These are phyloP conservation scores for Prorops nasuta DNA, from an alignment of 1,140 invertebrate genomes.

Conservation along the genomic window DNA sequence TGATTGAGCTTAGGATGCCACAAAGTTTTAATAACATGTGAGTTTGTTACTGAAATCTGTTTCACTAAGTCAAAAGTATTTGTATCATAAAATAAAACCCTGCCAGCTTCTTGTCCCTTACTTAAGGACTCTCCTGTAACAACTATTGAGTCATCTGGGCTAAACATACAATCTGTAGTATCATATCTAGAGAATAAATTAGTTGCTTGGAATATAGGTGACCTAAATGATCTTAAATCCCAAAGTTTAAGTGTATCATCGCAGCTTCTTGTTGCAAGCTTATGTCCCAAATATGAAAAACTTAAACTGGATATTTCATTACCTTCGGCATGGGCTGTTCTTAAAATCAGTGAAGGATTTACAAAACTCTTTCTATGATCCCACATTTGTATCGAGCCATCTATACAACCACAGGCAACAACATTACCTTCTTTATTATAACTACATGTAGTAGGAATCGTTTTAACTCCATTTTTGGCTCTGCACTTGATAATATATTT, in stretches of 20 bases:
- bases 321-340: conserved; percentile 80
- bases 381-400: conserved; percentile 98
- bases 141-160: conserved; percentile 88
- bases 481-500: conserved; percentile 87
- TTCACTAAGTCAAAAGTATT: conserved; percentile 75
- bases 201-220: conserved; percentile 67
- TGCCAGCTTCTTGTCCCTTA: conserved; percentile 70
- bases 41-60: conserved; percentile 73
- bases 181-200: conserved; percentile 83
- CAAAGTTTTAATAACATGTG: conserved; percentile 82
- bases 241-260: conserved; percentile 96
- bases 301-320: conserved; percentile 80
- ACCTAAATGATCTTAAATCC: conserved; percentile 85
- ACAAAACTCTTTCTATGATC: conserved; percentile 84
- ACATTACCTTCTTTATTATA: conserved; percentile 87
- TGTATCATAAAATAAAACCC: conserved; percentile 79
- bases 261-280: conserved; percentile 78
- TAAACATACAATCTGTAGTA: conserved; percentile 91
- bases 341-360: conserved; percentile 75
- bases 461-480: conserved; percentile 84
- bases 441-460: conserved; percentile 79
- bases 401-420: conserved; percentile 87
- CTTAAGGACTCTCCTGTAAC: conserved; percentile 84
- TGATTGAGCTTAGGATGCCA: conserved; percentile 99
- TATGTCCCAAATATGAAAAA: conserved; percentile 85